Base-by-base conservation (phyloP, 2,113 vertebrate genomes). In the Columbina picui region DNA sequence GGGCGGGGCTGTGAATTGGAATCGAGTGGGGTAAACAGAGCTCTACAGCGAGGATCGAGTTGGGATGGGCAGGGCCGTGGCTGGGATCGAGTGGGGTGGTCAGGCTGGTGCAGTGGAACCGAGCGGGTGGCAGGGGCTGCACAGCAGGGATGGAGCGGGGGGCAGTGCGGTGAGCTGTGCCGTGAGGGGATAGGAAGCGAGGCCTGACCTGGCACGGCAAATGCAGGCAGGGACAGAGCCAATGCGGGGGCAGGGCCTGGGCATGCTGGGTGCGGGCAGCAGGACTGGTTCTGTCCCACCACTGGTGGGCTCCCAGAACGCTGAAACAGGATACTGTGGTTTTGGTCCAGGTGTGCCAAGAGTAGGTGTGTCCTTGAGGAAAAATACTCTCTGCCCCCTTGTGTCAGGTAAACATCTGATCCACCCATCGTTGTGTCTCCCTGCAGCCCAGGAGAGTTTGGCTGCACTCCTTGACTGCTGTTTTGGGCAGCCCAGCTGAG, bases 111-210 rank as follows among this genome's bases (percentile, higher is more conserved):
- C 47, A 49, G 22, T 19, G 55, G 55, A 30, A 32, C 30, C 1
- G 3, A 17, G 38, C 2, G 0, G 57, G 13, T 12, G 15, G 5
- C 34, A 3, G 30, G 21, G 52, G 21, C 45, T 14, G 14, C 10
- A 6, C 10, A 4, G 53, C 22, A 5, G 29, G 18, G 41, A 9
- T 3, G 4, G 26, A 12, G 26, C 6, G 19, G 41, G 25, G 7
- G 7, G 29, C 9, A 34, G 29, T 6, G 55, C 16, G 36, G 34
- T 15, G 56, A 39, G 43, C 12, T 9, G 50, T 12, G 47, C 22
- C 2, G 1, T 2, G 59, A 7, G 22, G 26, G 10, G 32, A 7
- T 0, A 14, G 26, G 14, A 1, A n/a, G 50, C 2, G 1, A 20
- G 39, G 15, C 53, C 29, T 18, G 64, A 6, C 23, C 22, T 8